Conservation (phyloP, 2,797 vertebrate genomes). For the Gobionotothen gibberifrons region DNA sequence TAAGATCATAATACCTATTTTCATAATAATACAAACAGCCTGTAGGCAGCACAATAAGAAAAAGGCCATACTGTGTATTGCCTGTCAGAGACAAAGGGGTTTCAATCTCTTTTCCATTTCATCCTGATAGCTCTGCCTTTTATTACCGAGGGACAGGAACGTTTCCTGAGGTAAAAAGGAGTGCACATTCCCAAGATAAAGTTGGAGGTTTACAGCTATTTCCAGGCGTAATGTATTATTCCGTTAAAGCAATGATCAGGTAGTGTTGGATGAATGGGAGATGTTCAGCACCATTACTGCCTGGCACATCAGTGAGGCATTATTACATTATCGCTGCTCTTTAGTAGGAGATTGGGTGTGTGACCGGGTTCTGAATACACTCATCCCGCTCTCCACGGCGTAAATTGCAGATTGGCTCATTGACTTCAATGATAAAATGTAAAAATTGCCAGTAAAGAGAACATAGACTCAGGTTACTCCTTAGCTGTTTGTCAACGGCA, state of each 20-base stretch:
- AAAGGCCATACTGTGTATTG: constrained; percentile 55
- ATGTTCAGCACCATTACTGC: constrained; percentile 95
- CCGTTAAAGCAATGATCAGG: constrained; percentile 93
- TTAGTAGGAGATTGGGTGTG: constrained; percentile 95
- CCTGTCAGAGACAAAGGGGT: constrained; percentile 79
- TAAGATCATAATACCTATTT: constrained; percentile 79
- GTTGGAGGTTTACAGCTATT: constrained; percentile 87
- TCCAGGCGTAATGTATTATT: constrained; percentile 91
- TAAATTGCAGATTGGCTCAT: constrained; percentile 97
- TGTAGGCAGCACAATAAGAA: constrained; percentile 72
- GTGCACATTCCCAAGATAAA: constrained; percentile 84
- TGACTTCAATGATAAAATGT: constrained; percentile 98
- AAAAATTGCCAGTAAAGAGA: constrained; percentile 94
- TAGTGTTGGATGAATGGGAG: constrained; percentile 95
- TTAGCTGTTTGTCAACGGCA: constrained; percentile 91
- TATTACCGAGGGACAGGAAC: constrained; percentile 78
- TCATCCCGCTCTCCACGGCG: constrained; percentile 93
- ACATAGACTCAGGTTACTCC: constrained; percentile 90
- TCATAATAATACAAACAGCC: constrained; percentile 79
- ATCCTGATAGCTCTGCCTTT: constrained; percentile 82
- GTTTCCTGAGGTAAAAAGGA: constrained; percentile 84
- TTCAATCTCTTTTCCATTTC: constrained; percentile 86
- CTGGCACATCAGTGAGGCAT: constrained; percentile 94
- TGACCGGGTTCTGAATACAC: constrained; percentile 95
- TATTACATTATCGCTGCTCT: constrained; percentile 96